phyloP scores from a whole-genome alignment of 2,113 vertebrate species.

The Zootoca vivipara region DNA sequence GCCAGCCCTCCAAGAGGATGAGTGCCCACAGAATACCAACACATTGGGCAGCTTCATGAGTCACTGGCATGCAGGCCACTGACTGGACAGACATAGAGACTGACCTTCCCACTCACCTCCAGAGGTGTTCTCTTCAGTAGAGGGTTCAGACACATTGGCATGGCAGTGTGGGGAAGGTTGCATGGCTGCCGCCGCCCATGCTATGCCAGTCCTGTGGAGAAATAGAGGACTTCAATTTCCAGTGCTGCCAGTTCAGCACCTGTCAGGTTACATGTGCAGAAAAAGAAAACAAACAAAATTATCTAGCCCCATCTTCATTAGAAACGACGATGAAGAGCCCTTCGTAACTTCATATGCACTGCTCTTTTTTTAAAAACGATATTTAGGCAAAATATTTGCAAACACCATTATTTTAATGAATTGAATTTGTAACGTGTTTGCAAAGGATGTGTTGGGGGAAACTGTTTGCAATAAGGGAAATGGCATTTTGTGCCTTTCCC shows the following conservation, averaged over 20 bases:
- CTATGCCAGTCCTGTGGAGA: slow-evolving; percentile 74
- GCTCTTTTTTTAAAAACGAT: background rate
- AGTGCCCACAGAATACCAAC: background rate
- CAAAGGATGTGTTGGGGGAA: background rate
- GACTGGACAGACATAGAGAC: slow-evolving; percentile 40
- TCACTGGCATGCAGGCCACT: slow-evolving; percentile 28
- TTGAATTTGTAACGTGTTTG: background rate
- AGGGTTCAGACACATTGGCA: slow-evolving; percentile 67
- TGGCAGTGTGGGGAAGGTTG: slow-evolving; percentile 71
- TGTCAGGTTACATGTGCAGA: slow-evolving; percentile 52
- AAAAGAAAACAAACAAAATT: slow-evolving; percentile 12
- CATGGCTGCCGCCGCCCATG: slow-evolving; percentile 70
- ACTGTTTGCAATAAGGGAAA: background rate
- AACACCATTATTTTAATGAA: background rate
- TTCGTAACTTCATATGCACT: background rate
- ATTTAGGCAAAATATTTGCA: background rate
- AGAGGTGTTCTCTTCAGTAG: slow-evolving; percentile 70
- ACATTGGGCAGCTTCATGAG: background rate
- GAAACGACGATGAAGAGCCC: background rate
- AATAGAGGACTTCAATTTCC: slow-evolving; percentile 73
- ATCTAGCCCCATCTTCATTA: background rate
- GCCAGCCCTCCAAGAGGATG: background rate
- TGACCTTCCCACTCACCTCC: slow-evolving; percentile 72
- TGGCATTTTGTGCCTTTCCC: no score
- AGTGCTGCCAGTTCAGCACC: slow-evolving; percentile 64